These are phyloP conservation scores for Riparia riparia DNA, from an alignment of 2,113 vertebrate species.

Conservation along the genomic window DNA sequence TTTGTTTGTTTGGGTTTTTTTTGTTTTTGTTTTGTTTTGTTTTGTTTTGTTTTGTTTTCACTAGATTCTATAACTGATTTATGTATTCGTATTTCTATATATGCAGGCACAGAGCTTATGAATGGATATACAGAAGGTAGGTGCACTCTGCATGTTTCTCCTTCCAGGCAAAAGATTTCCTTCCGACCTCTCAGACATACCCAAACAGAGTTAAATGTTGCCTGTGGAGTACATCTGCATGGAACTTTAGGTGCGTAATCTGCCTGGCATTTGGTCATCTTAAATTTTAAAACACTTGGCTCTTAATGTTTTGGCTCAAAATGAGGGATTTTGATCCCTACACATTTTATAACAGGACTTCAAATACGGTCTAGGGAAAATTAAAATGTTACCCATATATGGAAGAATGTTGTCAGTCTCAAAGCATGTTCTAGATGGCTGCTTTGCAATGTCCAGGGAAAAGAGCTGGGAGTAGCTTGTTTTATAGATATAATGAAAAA, in stretches of 20 bases:
- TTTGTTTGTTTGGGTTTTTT: background rate
- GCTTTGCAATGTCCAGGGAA: background rate
- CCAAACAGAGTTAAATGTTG: constrained; percentile 48
- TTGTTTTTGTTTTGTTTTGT: no score
- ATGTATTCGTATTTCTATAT: constrained; percentile 44
- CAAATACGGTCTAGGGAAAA: constrained; percentile 60
- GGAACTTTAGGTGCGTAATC: constrained; percentile 59
- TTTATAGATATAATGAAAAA: constrained; percentile 40
- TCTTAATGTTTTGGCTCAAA: constrained; percentile 56
- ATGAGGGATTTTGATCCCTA: constrained; percentile 47
- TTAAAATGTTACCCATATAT: constrained; percentile 50
- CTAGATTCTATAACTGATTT: constrained; percentile 30
- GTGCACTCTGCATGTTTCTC: constrained; percentile 45
- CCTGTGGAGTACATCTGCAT: constrained; percentile 47
- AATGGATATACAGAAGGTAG: constrained; percentile 51
- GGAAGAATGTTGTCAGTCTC: constrained; percentile 47
- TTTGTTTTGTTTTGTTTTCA: background rate
- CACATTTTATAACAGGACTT: constrained; percentile 54
- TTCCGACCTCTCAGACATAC: constrained; percentile 61
- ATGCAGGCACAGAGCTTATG: constrained; percentile 39
- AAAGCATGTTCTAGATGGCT: constrained; percentile 5
- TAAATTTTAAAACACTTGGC: constrained; percentile 50
- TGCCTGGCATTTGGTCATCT: constrained; percentile 52
- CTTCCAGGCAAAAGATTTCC: constrained; percentile 64
- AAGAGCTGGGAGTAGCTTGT: background rate